phyloP scores from a whole-genome alignment of 2,797 vertebrate species.

The Bryconaethiops microstoma region DNA sequence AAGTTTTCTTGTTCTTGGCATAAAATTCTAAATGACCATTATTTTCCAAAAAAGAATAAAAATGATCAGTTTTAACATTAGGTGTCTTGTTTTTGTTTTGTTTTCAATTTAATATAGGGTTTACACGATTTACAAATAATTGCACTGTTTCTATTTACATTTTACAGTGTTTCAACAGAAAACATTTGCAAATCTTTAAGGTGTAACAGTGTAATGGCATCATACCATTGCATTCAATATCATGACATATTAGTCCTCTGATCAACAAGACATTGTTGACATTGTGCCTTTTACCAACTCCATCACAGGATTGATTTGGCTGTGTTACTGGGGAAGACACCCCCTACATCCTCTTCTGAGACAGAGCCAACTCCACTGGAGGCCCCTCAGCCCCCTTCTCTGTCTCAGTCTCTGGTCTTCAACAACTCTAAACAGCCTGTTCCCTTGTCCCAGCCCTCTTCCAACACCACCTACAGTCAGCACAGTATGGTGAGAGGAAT shows the following conservation, averaged over 20 bases:
- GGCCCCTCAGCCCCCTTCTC: conserved; percentile 83
- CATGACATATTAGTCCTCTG: neutral
- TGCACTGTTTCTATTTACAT: too few relatives aligned
- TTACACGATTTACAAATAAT: too few relatives aligned
- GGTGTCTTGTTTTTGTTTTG: too few relatives aligned
- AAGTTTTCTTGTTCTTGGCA: too few relatives aligned
- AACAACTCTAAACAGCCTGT: conserved; percentile 95
- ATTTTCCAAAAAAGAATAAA: too few relatives aligned
- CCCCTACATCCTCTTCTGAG: conserved; percentile 91
- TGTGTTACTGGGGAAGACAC: conserved; percentile 93
- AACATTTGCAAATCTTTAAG: too few relatives aligned
- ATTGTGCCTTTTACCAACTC: neutral
- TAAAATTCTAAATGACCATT: too few relatives aligned
- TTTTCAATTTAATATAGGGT: too few relatives aligned
- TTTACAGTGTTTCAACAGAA: too few relatives aligned
- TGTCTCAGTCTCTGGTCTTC: conserved; percentile 95
- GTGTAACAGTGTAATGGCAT: neutral
- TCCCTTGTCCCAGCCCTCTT: conserved; percentile 82
- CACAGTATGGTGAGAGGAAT: conserved; percentile 90
- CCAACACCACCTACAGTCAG: conserved; percentile 86
- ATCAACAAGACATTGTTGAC: neutral
- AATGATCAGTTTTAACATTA: too few relatives aligned
- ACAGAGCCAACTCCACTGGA: conserved; percentile 86
- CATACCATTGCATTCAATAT: neutral
- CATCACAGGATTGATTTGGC: conserved; percentile 91